Conservation (phyloP, 2,888 invertebrate genomes). For the Griposia aprilina region DNA sequence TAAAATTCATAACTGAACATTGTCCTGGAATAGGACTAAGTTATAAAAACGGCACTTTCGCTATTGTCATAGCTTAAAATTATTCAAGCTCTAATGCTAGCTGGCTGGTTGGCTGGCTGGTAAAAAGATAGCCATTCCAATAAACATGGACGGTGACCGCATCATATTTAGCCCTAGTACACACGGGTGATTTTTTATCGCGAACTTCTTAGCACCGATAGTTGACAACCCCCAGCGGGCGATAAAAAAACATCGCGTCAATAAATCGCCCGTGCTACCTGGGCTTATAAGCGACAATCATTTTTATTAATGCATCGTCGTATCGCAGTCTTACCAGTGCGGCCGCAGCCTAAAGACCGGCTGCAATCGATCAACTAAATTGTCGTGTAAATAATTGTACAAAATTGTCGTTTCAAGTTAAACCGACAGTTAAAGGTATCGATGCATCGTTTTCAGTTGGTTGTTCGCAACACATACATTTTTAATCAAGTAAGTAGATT, state of each 20-base stretch:
- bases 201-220: neutral
- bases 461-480: neutral
- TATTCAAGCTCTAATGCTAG: neutral
- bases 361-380: conserved; percentile 13
- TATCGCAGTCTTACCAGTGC: neutral
- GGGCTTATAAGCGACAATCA: neutral
- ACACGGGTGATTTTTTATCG: neutral
- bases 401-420: neutral
- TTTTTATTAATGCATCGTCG: neutral
- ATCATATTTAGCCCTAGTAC: neutral
- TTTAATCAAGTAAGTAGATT: neutral
- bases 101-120: neutral
- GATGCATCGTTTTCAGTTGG: neutral
- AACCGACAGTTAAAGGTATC: conserved; percentile 2
- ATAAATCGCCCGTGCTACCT: neutral
- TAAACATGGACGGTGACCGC: neutral
- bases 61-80: neutral
- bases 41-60: neutral
- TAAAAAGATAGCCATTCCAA: neutral
- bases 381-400: conserved; percentile 24
- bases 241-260: neutral
- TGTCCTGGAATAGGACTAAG: neutral
- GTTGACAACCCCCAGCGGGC: neutral
- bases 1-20: neutral
- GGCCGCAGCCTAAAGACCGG: neutral